These are phyloP conservation scores for Heliothis peltigera DNA, from an alignment of 2,888 invertebrate species.

Conservation along the genomic window DNA sequence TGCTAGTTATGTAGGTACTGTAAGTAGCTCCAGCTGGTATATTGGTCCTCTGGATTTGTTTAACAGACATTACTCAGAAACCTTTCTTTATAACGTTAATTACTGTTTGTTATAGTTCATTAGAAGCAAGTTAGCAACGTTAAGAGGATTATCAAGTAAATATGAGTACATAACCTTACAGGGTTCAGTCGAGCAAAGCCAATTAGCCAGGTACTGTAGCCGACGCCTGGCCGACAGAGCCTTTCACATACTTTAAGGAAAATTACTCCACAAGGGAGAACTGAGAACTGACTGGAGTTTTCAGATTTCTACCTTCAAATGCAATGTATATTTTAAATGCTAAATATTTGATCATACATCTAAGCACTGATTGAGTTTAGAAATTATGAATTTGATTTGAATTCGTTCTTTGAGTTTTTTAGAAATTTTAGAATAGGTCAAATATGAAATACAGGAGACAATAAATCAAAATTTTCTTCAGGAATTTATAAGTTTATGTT, in stretches of 20 bases:
- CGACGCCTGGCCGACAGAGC: constrained; percentile 28
- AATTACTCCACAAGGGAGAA: background rate
- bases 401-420: no score
- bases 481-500: no score
- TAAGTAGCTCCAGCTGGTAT: background rate
- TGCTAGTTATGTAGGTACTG: background rate
- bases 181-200: constrained; percentile 38
- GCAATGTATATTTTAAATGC: background rate
- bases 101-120: constrained; percentile 14
- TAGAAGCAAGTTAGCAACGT: constrained; percentile 24
- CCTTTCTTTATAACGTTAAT: background rate
- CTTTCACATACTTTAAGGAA: constrained; percentile 42
- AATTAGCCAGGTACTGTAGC: constrained; percentile 52
- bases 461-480: no score
- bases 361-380: no score
- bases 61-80: background rate
- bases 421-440: no score
- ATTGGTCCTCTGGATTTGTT: no score
- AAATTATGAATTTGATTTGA: no score
- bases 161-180: constrained; percentile 47
- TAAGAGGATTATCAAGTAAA: constrained; percentile 44
- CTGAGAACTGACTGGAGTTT: background rate
- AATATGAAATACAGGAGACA: no score
- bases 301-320: background rate
- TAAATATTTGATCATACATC: no score